Percentiles rank a stretch among this genome's conserved stretches.
These are phyloP conservation scores for Ceyx cyanopectus DNA, from an alignment of 2,113 vertebrate genomes.

Conservation along the genomic window DNA sequence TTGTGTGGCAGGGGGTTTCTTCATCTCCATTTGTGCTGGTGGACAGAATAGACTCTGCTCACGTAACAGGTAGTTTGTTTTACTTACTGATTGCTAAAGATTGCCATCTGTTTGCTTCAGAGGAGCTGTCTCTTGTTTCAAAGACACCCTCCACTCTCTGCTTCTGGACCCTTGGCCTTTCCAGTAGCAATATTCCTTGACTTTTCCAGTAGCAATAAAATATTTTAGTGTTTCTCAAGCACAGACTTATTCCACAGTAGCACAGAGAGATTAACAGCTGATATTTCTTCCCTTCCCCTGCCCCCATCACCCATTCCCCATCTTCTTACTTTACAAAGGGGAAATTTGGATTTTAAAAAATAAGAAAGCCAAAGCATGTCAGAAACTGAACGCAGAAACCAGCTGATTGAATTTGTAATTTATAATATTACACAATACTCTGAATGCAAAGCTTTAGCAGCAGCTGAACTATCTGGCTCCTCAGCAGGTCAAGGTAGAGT, in stretches of 20 bases:
- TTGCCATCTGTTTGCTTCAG: rapidly evolving
- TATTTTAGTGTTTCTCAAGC: background rate
- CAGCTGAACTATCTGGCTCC: background rate
- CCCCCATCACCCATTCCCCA: too few species aligned
- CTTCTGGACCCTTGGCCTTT: background rate
- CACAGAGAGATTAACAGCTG: background rate
- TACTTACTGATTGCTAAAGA: background rate
- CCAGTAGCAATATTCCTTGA: too few species aligned
- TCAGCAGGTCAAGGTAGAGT: background rate
- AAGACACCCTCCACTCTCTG: background rate
- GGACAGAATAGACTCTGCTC: rapidly evolving
- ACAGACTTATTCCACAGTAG: background rate
- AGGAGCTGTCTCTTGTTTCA: background rate
- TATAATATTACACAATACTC: background rate
- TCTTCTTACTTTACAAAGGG: background rate
- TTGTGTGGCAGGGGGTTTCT: background rate
- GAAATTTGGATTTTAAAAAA: background rate
- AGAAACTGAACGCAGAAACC: background rate
- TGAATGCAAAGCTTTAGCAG: background rate
- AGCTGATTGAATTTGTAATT: background rate
- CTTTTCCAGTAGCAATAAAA: too few species aligned
- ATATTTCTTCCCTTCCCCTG: background rate
- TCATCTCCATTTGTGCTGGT: rapidly evolving
- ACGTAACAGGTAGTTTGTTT: rapidly evolving
- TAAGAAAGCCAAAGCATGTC: background rate